Evolutionary conservation across 2,797 vertebrate genomes (phyloP).

Genomic region (Micromesistius poutassou): DNA sequence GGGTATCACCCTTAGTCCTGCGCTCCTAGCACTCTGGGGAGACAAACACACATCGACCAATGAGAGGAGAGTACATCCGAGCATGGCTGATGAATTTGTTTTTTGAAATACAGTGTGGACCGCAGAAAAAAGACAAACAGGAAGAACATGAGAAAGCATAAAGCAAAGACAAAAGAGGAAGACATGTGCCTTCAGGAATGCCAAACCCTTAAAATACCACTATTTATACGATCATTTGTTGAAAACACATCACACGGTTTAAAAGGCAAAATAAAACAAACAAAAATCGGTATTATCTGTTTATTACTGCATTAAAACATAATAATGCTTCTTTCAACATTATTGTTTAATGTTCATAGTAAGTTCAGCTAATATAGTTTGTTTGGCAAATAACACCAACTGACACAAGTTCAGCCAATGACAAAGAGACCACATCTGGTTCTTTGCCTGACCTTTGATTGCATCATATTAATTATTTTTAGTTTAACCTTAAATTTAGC

Average conservation of each 20-base stretch:
- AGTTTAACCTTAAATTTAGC: neutral
- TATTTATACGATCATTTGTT: neutral
- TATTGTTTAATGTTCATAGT: neutral
- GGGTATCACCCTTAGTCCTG: constrained; percentile 98
- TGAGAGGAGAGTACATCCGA: constrained; percentile 85
- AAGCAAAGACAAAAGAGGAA: constrained; percentile 59
- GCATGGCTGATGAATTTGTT: constrained; percentile 68
- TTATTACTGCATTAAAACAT: neutral
- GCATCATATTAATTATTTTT: neutral
- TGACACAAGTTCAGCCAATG: neutral
- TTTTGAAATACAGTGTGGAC: constrained; percentile 67
- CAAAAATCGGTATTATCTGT: no score
- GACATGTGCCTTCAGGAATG: constrained; percentile 61
- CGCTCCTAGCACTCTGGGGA: constrained; percentile 99
- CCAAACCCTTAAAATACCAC: constrained; percentile 56
- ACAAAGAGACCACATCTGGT: neutral
- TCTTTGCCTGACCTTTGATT: neutral
- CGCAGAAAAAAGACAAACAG: constrained; percentile 49
- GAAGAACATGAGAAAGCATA: constrained; percentile 42
- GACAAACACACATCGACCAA: constrained; percentile 98
- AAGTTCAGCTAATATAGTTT: neutral
- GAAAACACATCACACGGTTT: neutral
- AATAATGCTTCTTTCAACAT: neutral
- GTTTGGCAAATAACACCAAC: neutral
- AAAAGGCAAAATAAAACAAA: neutral